Conservation (phyloP, 92 coral and sea anemone species). For the Parazoanthus atlanticus region DNA sequence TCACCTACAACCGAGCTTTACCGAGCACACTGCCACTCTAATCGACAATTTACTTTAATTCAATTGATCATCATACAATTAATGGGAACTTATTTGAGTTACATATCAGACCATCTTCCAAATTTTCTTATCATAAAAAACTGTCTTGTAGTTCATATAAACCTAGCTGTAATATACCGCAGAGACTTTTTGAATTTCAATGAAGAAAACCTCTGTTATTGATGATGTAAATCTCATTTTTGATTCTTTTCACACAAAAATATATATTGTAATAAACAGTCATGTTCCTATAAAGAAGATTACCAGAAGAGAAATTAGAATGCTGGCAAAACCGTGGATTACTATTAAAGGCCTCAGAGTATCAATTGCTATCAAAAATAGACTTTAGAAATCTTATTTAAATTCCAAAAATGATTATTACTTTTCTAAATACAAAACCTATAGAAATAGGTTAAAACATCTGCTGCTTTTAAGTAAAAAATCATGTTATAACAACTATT, state of each 20-base stretch:
- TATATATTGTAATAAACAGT: neutral
- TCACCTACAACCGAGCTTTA: too few species aligned
- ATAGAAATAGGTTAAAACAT: too few species aligned
- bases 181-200: conserved; percentile 43
- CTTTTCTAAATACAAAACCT: too few species aligned
- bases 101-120: too few species aligned
- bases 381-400: too few species aligned
- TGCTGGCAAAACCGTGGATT: neutral
- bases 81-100: neutral
- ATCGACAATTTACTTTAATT: conserved; percentile 35
- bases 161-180: conserved; percentile 6
- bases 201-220: conserved; percentile 19
- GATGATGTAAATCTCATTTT: conserved; percentile 43
- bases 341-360: too few species aligned
- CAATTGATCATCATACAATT: conserved; percentile 23
- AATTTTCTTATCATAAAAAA: too few species aligned
- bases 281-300: neutral
- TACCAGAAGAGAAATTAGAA: neutral
- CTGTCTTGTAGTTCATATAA: conserved; percentile 11
- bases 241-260: neutral
- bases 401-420: too few species aligned
- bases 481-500: too few species aligned
- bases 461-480: too few species aligned
- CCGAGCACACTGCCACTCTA: neutral
- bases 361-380: too few species aligned